Evolutionary conservation across 2,113 vertebrate species (phyloP).

Genomic region (Alligator sinensis): DNA sequence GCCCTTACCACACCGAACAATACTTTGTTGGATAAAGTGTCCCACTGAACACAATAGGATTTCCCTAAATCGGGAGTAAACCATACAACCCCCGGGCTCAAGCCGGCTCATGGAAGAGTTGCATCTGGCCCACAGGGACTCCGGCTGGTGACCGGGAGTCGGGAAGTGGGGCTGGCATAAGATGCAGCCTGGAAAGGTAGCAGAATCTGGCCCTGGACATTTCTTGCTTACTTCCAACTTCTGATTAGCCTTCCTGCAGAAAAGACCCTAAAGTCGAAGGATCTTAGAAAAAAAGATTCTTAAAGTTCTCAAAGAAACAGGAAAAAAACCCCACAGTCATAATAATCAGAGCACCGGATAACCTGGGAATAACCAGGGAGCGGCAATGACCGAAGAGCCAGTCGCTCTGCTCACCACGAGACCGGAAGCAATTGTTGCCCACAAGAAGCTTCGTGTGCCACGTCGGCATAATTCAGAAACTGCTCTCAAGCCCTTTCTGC

Average conservation of each 20-base stretch:
- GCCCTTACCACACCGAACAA: conserved; percentile 1
- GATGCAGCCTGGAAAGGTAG: background rate
- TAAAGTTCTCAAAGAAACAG: background rate
- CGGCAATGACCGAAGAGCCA: conserved; percentile 9
- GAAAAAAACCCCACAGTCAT: background rate
- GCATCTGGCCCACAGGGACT: too few relatives aligned
- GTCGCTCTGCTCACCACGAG: background rate
- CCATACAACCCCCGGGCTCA: too few relatives aligned
- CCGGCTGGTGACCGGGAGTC: too few relatives aligned
- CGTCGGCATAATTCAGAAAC: conserved; percentile 28
- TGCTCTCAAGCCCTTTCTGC: background rate
- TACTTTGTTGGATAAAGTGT: background rate
- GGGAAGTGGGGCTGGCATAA: too few relatives aligned
- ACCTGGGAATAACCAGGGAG: background rate
- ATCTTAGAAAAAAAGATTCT: background rate
- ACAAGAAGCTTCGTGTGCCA: conserved; percentile 25
- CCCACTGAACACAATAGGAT: background rate
- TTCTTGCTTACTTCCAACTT: background rate
- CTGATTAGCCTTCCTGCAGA: background rate
- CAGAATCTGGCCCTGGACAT: background rate
- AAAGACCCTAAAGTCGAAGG: background rate
- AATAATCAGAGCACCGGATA: background rate
- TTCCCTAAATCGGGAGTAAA: too few relatives aligned
- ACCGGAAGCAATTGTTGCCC: conserved; percentile 11
- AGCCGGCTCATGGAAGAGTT: too few relatives aligned